phyloP scores from a whole-genome alignment of 2,888 invertebrate genomes.

The Phragmatobia fuliginosa region DNA sequence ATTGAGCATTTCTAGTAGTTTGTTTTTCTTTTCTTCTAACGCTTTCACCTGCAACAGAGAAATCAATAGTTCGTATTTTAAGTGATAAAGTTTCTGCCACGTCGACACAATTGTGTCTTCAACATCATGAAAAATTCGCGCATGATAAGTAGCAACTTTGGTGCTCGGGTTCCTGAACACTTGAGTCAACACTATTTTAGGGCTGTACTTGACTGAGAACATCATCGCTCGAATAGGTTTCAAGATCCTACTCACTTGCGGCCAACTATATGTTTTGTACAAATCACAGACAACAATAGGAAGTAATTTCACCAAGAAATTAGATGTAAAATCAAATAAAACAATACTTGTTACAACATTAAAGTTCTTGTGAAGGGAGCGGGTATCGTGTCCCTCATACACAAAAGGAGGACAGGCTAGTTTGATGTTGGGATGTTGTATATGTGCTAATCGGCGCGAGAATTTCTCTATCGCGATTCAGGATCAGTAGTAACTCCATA shows the following conservation, averaged over 20 bases:
- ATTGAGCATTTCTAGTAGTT: constrained; percentile 70
- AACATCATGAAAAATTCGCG: constrained; percentile 19
- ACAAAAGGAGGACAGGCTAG: too few species aligned
- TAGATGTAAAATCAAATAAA: too few species aligned
- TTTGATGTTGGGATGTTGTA: too few species aligned
- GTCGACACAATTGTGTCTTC: constrained; percentile 31
- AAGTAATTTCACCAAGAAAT: too few species aligned
- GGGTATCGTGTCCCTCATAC: too few species aligned
- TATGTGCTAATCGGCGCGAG: too few species aligned
- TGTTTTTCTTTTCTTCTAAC: constrained; percentile 69
- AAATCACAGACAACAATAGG: too few species aligned
- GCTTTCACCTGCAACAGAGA: constrained; percentile 65
- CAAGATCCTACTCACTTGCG: constrained; percentile 56
- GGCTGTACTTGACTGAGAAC: constrained; percentile 8
- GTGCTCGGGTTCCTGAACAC: constrained; percentile 34
- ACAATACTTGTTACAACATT: too few species aligned
- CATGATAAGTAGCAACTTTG: neutral
- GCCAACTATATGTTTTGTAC: constrained; percentile 57
- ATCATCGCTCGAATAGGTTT: constrained; percentile 44
- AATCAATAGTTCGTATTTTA: neutral
- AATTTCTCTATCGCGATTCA: too few species aligned
- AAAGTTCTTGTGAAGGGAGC: too few species aligned
- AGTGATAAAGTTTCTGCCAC: too few species aligned
- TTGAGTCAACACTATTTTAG: constrained; percentile 19
- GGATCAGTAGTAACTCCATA: too few species aligned